These are phyloP conservation scores for Neodiprion lecontei DNA, from an alignment of 1,140 invertebrate genomes.

Conservation along the genomic window DNA sequence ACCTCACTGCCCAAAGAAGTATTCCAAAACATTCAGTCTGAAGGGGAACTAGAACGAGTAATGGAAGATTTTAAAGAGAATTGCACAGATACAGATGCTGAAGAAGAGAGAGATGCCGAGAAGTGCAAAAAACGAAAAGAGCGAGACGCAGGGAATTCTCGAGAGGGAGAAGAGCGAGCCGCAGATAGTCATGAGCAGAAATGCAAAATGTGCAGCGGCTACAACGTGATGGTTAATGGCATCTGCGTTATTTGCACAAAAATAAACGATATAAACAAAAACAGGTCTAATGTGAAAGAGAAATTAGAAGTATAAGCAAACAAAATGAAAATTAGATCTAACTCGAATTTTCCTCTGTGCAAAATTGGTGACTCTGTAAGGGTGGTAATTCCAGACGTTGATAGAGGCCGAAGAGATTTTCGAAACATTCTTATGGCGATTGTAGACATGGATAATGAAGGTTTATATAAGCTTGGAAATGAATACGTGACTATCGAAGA, in stretches of 20 bases:
- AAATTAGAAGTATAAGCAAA: constrained; percentile 24
- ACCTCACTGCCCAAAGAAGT: background rate
- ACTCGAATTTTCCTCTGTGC: constrained; percentile 25
- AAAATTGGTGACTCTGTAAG: constrained; percentile 26
- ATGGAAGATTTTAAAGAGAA: background rate
- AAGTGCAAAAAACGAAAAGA: constrained; percentile 23
- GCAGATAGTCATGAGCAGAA: constrained; percentile 12
- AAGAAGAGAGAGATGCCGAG: background rate
- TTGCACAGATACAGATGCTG: background rate
- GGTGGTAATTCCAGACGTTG: constrained; percentile 25
- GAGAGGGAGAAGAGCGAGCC: background rate
- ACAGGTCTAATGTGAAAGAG: constrained; percentile 22
- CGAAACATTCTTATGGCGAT: constrained; percentile 19
- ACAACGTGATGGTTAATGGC: constrained; percentile 16
- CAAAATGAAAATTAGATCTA: constrained; percentile 25
- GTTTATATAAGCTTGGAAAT: constrained; percentile 30
- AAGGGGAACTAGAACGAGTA: constrained; percentile 23
- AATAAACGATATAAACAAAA: constrained; percentile 24
- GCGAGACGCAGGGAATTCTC: background rate
- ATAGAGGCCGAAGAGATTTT: constrained; percentile 24
- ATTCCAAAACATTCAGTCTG: constrained; percentile 18
- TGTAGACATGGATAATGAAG: constrained; percentile 26
- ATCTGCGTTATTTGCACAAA: constrained; percentile 15
- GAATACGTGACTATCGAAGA: constrained; percentile 28
- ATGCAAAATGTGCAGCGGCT: constrained; percentile 5